Evolutionary conservation across 2,797 vertebrate species (phyloP), one percentile per base, ranked within the genome.

Genomic region (Liasis olivaceus): DNA sequence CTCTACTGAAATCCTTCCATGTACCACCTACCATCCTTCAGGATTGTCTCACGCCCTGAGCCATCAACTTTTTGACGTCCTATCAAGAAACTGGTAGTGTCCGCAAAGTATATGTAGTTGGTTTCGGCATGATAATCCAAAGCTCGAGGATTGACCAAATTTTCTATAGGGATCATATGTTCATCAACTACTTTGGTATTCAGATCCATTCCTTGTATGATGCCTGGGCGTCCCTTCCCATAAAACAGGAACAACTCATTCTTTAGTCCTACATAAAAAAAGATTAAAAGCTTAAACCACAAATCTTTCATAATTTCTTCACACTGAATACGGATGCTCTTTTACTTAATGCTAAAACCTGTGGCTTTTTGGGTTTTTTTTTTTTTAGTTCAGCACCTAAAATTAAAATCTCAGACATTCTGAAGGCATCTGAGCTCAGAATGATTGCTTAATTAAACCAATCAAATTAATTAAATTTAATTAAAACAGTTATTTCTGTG

Each of bases 21-120:
- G 64, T 3, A 12, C 86, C 13, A 96, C 98, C 92, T 95, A 99
- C 99, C 99, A 2, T 99, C 99, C 97, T 99, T 99, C 64, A 99
- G 98, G 93, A 99, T 99, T 0, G 99, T 99, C 97, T 99, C 99
- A 95, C 99, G 94, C 58, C 97, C 97, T 31, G 97, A 99, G 90
- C 99, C 99, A 93, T 99, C 99, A 93, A 98, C 98, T 97, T 99
- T 99, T 96, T 99, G 99, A 24, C 99, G 96, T 1, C 99, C 99
- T 95, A 99, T 99, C 93, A 99, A 97, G 96, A 99, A 99, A 96
- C 99, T 99, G 89, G 99, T 99, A 22, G 99, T 99, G 96, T 99
- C 99, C 72, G 99, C 99, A 96, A 99, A 99, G 97, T 99, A 99
- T 96, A 99, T 98, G 93, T 99, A 98, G 96, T 98, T 99, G 87